A percentile compares a stretch with the other conserved stretches of the same genome.
Conservation (phyloP, 2,888 invertebrate species). For the Thereva nobilitata region DNA sequence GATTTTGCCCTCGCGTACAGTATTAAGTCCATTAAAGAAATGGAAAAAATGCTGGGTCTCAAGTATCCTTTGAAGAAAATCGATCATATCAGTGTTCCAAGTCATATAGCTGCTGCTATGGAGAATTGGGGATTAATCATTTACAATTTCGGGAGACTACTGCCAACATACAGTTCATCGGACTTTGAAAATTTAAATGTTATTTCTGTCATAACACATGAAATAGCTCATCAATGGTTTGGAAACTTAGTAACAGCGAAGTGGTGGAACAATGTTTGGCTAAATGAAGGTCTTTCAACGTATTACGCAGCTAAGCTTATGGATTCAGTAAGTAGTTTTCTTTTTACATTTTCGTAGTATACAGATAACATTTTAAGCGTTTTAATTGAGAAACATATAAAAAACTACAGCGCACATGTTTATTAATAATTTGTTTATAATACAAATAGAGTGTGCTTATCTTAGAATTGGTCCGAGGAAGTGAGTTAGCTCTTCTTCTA, state of each 20-base stretch:
- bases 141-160: conserved; percentile 53
- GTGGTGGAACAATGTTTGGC: conserved; percentile 74
- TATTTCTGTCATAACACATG: conserved; percentile 61
- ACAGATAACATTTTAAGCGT: too few relatives aligned
- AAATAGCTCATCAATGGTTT: conserved; percentile 77
- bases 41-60: conserved; percentile 73
- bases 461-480: too few relatives aligned
- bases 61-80: conserved; percentile 77
- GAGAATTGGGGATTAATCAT: conserved; percentile 93
- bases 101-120: conserved; percentile 85
- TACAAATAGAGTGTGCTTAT: too few relatives aligned
- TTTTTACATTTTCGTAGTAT: too few relatives aligned
- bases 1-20: conserved; percentile 70
- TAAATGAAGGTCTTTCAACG: conserved; percentile 72
- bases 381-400: too few relatives aligned
- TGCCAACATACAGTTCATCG: not conserved
- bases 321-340: conserved; percentile 54
- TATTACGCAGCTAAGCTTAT: too few relatives aligned
- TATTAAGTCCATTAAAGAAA: conserved; percentile 70
- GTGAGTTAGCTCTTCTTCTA: too few relatives aligned
- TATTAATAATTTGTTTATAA: too few relatives aligned
- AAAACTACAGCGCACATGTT: too few relatives aligned
- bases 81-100: conserved; percentile 86
- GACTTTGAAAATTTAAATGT: too few relatives aligned
- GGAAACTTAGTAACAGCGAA: conserved; percentile 72